These are phyloP conservation scores for Sarcoramphus papa DNA, from an alignment of 2,797 vertebrate genomes.

Conservation along the genomic window DNA sequence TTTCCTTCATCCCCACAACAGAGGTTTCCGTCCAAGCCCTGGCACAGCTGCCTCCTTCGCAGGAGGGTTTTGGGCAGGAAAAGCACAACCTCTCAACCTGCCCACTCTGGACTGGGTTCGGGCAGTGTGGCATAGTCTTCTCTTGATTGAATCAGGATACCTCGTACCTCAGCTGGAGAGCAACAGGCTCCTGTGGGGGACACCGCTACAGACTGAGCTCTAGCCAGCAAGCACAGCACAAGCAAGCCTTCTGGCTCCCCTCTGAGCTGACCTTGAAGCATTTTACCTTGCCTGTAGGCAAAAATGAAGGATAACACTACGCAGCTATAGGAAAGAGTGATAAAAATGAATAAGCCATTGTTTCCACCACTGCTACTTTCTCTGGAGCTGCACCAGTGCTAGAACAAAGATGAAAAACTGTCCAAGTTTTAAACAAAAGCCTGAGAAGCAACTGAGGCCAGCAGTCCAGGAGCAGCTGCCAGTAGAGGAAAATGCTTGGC, in stretches of 20 bases:
- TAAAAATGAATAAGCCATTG: constrained; percentile 15
- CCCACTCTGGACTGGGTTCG: not conserved
- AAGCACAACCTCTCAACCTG: not conserved
- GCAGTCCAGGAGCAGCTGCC: constrained; percentile 9
- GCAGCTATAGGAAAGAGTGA: not conserved
- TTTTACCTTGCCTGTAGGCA: not conserved
- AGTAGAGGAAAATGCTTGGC: not conserved
- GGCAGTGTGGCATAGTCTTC: not conserved
- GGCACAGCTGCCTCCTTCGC: not conserved
- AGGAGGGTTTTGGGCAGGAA: not conserved
- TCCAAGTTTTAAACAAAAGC: constrained; percentile 60
- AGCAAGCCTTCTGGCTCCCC: not conserved
- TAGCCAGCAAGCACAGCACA: not conserved
- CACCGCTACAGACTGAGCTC: not conserved
- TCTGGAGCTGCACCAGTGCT: constrained; percentile 26
- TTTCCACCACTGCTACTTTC: not conserved
- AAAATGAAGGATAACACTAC: not conserved
- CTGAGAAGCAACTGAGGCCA: not conserved
- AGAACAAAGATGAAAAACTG: constrained; percentile 31
- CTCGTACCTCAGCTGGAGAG: not conserved
- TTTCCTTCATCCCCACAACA: not conserved
- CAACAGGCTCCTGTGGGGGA: not conserved
- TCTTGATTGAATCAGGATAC: not conserved
- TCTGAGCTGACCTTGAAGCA: not conserved
- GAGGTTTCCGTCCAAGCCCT: not conserved